phyloP scores from a whole-genome alignment of 2,113 vertebrate species.

The Scortum barcoo region DNA sequence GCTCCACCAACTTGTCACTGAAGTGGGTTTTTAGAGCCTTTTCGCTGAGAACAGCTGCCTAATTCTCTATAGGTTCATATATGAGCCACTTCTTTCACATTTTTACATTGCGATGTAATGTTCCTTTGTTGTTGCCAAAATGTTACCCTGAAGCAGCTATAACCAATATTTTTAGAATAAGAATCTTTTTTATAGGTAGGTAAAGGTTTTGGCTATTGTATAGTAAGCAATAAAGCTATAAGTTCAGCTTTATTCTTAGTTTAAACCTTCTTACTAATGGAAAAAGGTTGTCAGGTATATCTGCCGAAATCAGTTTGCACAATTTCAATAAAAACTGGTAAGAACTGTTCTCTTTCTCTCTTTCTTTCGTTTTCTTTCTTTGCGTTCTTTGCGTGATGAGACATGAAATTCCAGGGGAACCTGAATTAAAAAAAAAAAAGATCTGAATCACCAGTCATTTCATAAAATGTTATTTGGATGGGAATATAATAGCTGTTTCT shows the following conservation, averaged over 20 bases:
- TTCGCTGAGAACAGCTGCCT: neutral
- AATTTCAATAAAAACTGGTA: no score
- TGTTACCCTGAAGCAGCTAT: neutral
- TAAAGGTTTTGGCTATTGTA: neutral
- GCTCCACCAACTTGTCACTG: no score
- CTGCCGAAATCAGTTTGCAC: neutral
- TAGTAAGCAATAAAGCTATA: neutral
- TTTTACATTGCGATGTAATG: neutral
- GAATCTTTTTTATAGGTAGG: neutral
- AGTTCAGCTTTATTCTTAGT: neutral
- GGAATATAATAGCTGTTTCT: neutral
- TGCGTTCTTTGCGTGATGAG: neutral
- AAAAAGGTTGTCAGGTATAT: neutral
- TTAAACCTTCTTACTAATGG: neutral
- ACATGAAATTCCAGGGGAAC: neutral
- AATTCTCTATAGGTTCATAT: neutral
- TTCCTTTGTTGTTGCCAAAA: neutral
- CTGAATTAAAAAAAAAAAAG: neutral
- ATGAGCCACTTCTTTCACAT: neutral
- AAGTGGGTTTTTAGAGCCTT: neutral
- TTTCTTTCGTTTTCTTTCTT: neutral
- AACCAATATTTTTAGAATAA: neutral
- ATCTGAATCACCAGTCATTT: neutral
- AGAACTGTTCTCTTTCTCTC: neutral
- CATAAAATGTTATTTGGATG: neutral